A percentile compares a stretch with the other conserved stretches of the same genome.
phyloP scores from a whole-genome alignment of 2,113 vertebrate species.

The Hemibagrus wyckioides region DNA sequence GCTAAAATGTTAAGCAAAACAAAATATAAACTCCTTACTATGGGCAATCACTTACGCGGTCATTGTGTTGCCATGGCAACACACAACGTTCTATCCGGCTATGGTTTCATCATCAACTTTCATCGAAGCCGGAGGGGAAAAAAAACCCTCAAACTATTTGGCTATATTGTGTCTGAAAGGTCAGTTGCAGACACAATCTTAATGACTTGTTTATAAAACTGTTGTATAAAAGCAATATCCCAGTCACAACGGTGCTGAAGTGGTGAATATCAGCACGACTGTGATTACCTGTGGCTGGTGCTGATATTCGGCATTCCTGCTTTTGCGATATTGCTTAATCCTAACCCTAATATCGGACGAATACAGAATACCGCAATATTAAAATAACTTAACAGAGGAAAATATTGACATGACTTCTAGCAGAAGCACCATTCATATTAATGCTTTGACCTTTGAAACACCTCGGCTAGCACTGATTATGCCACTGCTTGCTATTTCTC shows the following conservation, averaged over 20 bases:
- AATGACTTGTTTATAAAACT: neutral
- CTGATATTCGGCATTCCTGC: neutral
- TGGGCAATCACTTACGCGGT: neutral
- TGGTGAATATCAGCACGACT: neutral
- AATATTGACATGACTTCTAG: neutral
- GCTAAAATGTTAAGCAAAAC: too few relatives aligned
- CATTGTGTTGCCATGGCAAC: neutral
- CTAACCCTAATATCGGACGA: neutral
- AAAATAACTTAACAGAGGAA: neutral
- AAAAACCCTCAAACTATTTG: neutral
- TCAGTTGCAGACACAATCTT: neutral
- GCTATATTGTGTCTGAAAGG: neutral
- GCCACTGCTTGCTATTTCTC: neutral
- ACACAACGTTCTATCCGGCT: neutral
- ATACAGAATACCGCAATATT: neutral
- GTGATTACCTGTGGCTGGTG: neutral
- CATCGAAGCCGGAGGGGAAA: neutral
- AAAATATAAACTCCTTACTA: neutral
- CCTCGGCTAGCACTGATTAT: neutral
- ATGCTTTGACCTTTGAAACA: neutral
- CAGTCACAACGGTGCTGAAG: neutral
- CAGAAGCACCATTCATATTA: neutral
- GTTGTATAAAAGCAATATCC: neutral
- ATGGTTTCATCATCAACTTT: neutral
- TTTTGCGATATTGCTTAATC: neutral